A percentile compares a stretch with the other conserved stretches of the same genome.
Evolutionary conservation across 2,797 vertebrate species (phyloP).

Genomic region (Betta splendens): DNA sequence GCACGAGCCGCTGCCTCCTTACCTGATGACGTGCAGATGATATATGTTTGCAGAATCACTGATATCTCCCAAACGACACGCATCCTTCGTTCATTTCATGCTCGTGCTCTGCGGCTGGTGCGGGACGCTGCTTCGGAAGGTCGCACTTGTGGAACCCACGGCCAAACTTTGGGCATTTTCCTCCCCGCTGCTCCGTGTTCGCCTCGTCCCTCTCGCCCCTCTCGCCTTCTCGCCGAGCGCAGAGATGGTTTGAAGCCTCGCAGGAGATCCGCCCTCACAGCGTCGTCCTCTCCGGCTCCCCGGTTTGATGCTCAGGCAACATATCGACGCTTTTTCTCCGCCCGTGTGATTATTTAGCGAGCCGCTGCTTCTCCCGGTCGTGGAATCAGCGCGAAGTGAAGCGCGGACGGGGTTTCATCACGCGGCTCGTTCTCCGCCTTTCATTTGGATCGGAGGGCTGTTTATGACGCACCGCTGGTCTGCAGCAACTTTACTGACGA

Average conservation of each 20-base stretch:
- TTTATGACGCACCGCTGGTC: conserved; percentile 32
- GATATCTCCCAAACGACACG: conserved; percentile 74
- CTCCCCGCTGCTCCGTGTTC: not conserved
- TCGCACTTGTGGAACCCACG: conserved; percentile 41
- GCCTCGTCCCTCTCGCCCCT: not conserved
- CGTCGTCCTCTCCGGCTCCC: conserved; percentile 13
- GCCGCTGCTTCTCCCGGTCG: not conserved
- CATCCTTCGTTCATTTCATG: conserved; percentile 78
- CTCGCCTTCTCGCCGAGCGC: conserved; percentile 18
- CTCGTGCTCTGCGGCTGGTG: conserved; percentile 51
- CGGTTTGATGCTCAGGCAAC: conserved; percentile 11
- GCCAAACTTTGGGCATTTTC: conserved; percentile 63
- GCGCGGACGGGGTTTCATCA: not conserved
- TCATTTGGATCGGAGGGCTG: conserved; percentile 12
- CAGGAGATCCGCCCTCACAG: conserved; percentile 36
- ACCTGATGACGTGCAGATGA: conserved; percentile 76
- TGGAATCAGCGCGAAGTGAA: not conserved
- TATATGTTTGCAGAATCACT: conserved; percentile 69
- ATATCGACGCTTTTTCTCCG: not conserved
- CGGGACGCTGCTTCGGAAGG: conserved; percentile 20
- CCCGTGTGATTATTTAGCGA: not conserved
- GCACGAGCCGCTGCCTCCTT: no score
- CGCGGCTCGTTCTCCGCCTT: not conserved
- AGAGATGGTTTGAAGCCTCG: conserved; percentile 24
- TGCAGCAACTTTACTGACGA: conserved; percentile 53